Conservation (phyloP, 2,113 vertebrate genomes). For the Urocynchramus pylzowi region DNA sequence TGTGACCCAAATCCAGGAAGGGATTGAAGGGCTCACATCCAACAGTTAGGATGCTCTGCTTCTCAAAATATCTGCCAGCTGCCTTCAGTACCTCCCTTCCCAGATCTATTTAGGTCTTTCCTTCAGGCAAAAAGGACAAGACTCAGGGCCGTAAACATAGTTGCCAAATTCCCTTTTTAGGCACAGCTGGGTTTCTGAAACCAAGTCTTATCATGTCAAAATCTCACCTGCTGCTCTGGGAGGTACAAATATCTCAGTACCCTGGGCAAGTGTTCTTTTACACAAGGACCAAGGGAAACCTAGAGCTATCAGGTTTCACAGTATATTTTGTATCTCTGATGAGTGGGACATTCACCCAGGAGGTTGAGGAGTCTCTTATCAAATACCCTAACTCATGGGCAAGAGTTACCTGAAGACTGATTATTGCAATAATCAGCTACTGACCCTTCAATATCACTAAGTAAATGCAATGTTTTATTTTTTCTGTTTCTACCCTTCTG, state of each 20-base stretch:
- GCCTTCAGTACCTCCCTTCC: background rate
- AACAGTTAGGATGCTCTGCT: background rate
- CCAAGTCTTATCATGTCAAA: background rate
- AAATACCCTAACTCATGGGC: background rate
- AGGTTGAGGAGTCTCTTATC: background rate
- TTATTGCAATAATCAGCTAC: background rate
- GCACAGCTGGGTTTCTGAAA: background rate
- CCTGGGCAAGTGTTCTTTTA: background rate
- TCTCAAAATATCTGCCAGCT: conserved; percentile 35
- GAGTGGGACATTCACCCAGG: background rate
- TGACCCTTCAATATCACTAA: background rate
- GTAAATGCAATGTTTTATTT: background rate
- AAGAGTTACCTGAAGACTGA: background rate
- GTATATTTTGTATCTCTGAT: background rate
- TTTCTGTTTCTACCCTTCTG: background rate
- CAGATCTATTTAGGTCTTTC: background rate
- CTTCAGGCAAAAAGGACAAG: background rate
- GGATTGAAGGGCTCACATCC: background rate
- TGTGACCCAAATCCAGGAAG: background rate
- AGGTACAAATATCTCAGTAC: background rate
- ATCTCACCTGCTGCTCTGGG: background rate
- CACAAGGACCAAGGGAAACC: background rate
- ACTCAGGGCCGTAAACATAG: background rate
- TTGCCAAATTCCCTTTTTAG: background rate
- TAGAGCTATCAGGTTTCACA: background rate